Base-by-base conservation (phyloP, 2,888 invertebrate genomes). In the Hanleya hanleyi region DNA sequence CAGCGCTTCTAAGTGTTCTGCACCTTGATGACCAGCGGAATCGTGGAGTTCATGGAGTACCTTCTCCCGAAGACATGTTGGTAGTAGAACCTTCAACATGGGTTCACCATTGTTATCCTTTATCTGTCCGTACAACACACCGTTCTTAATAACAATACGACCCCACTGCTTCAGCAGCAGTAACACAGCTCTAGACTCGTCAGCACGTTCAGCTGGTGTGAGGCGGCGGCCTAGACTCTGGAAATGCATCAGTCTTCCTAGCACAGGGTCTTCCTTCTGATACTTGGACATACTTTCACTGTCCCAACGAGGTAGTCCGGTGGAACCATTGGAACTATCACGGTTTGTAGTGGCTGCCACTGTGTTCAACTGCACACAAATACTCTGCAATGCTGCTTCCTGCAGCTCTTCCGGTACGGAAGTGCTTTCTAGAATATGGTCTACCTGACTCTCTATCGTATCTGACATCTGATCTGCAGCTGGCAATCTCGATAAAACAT, bases 401-500 rank as follows among this genome's bases (percentile, higher is more conserved):
- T 41, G 41, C 18, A 41, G 9, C 18, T 41, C 41, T 18, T 12
- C 9, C 9, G 41, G 41, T 12, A 41, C 41, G 18, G 9, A 12
- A 18, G 41, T 41, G 18, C 41, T 41, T 41, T 18, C 41, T 12
- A 41, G 9, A 12, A 41, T 18, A 9, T 41, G 41, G 18, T 18
- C 9, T 41, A 41, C 18, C 41, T 51, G 32, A 67, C n/a, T 22
- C 57, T 47, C n/a, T 29, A 38, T 38, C 62, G 69, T 12, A 15
- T 64, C 38, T 18, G 64, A 61, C 9, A 18, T 41, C 26, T 2
- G 22, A 22, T 33, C 32, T 26, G 38, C 1, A 38, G 26, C 41
- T 15, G 70, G 65, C 26, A 61, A 33, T 36, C 74, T 35, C 6
- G 74, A 73, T 33, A 77, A 66, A 32, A 69, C 72, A 32, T 77